These are phyloP conservation scores for Anneissia japonica DNA, from an alignment of 35 echinoderm and acorn worm genomes.

Conservation along the genomic window DNA sequence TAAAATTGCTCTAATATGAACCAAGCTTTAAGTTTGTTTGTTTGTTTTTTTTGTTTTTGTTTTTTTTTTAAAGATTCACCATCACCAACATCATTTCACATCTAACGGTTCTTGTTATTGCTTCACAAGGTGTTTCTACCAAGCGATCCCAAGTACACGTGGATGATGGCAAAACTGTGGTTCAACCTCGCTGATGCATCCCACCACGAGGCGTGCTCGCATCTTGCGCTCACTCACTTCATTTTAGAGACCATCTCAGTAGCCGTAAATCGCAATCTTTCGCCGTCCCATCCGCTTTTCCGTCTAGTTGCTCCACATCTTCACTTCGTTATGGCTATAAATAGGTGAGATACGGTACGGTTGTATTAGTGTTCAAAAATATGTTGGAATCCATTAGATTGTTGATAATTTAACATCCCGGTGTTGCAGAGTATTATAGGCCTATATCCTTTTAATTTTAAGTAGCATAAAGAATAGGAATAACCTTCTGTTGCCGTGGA, in stretches of 20 bases:
- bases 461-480: too few species aligned
- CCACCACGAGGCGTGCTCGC: neutral
- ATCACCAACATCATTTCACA: too few species aligned
- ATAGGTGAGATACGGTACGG: neutral
- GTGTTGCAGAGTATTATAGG: too few species aligned
- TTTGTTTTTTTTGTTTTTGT: neutral
- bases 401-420: too few species aligned
- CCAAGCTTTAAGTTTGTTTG: too few species aligned
- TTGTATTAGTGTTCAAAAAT: too few species aligned
- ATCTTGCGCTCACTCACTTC: neutral
- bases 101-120: constrained; percentile 22
- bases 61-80: neutral
- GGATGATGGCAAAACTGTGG: neutral
- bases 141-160: neutral
- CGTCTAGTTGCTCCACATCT: neutral
- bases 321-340: constrained; percentile 1
- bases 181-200: neutral
- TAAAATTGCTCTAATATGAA: too few species aligned
- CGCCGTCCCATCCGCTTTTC: neutral
- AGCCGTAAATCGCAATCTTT: neutral
- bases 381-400: too few species aligned
- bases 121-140: neutral
- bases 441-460: too few species aligned
- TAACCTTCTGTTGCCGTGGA: too few species aligned
- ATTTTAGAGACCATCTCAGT: neutral